Evolutionary conservation across 2,888 invertebrate species (phyloP).

Genomic region (Noctua comes): DNA sequence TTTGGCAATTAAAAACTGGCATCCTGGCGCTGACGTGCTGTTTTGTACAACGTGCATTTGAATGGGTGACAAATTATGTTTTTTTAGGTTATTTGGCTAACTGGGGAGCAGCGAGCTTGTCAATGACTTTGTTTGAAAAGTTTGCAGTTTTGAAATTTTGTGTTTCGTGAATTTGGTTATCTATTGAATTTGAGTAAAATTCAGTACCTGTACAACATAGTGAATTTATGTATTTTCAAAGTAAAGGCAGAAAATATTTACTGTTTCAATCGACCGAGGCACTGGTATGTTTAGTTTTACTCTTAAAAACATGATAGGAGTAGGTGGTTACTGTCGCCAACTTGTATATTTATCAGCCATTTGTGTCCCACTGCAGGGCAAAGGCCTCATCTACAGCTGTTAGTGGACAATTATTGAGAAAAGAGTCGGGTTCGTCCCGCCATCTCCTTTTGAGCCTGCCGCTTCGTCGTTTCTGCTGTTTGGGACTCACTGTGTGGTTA

Average conservation of each 20-base stretch:
- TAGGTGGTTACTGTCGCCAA: background rate
- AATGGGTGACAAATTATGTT: slow-evolving; percentile 56
- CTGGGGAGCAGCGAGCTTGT: slow-evolving; percentile 8
- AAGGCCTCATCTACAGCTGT: no score
- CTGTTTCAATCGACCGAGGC: background rate
- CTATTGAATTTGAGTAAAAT: background rate
- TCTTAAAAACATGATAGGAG: background rate
- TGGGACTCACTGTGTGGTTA: background rate
- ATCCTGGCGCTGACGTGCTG: slow-evolving; percentile 56
- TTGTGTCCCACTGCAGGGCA: no score
- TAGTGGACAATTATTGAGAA: no score
- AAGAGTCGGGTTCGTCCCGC: no score
- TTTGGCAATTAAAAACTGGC: slow-evolving; percentile 75
- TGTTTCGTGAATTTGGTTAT: background rate
- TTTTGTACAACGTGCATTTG: slow-evolving; percentile 49
- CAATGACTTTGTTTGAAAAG: slow-evolving; percentile 24
- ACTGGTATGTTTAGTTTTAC: background rate
- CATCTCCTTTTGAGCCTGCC: background rate
- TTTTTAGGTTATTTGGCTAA: slow-evolving; percentile 41
- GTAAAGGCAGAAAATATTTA: background rate
- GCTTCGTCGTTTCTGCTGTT: background rate
- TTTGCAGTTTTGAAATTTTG: slow-evolving; percentile 3
- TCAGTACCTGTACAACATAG: background rate
- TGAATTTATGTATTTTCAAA: background rate
- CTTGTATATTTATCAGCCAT: no score